Conservation (phyloP, 2,888 invertebrate species). For the Selenia dentaria region DNA sequence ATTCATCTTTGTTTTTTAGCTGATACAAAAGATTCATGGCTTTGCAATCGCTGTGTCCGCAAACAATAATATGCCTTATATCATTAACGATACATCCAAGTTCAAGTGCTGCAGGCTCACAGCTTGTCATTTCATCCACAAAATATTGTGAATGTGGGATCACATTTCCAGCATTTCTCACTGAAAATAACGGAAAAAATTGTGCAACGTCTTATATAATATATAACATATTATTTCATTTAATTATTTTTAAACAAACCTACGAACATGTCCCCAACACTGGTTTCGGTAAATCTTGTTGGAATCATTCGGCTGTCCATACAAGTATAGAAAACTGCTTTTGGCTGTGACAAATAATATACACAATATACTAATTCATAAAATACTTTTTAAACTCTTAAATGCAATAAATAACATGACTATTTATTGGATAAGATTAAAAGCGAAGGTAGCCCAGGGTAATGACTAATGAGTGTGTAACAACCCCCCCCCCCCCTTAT, state of each 20-base stretch:
- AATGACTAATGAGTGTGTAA: no score
- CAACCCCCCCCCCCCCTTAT: no score
- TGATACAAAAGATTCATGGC: constrained; percentile 97
- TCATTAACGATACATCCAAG: constrained; percentile 96
- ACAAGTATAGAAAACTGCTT: constrained; percentile 98
- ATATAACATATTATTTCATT: no score
- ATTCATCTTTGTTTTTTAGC: constrained; percentile 90
- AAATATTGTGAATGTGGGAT: constrained; percentile 96
- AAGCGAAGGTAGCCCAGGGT: no score
- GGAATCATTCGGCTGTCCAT: constrained; percentile 99
- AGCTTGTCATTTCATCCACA: constrained; percentile 93
- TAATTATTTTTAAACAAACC: constrained; percentile 87
- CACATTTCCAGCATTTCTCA: constrained; percentile 98
- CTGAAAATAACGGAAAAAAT: constrained; percentile 76
- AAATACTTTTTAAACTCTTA: no score
- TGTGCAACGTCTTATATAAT: no score
- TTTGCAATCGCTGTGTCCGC: constrained; percentile 99
- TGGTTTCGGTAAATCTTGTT: constrained; percentile 96
- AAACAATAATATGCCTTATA: constrained; percentile 96
- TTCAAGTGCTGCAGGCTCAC: constrained; percentile 98
- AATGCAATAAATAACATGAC: no score
- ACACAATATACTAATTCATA: no score
- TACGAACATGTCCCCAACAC: constrained; percentile 99
- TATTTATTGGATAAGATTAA: no score
- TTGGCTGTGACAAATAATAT: constrained; percentile 88